phyloP scores from a whole-genome alignment of 1,140 invertebrate species.

The Battus philenor region DNA sequence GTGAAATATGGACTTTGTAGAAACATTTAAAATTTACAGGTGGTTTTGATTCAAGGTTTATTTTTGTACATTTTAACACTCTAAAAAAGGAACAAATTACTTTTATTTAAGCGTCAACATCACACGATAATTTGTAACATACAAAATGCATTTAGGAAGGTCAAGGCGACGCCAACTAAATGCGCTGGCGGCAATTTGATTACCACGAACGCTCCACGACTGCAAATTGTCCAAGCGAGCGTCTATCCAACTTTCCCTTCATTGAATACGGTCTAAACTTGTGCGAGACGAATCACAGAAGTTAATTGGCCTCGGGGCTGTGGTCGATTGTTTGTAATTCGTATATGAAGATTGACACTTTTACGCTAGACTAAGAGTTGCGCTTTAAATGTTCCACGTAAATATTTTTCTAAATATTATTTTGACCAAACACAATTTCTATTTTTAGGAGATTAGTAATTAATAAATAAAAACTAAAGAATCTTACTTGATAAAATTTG shows the following conservation, averaged over 20 bases:
- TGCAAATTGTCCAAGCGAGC: constrained; percentile 55
- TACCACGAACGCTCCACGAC: constrained; percentile 40
- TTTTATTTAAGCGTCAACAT: constrained; percentile 19
- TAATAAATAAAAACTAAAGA: no score
- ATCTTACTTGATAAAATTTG: no score
- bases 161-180: constrained; percentile 54
- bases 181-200: constrained; percentile 67
- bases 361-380: no score
- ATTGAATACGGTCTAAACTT: constrained; percentile 29
- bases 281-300: constrained; percentile 30
- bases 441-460: no score
- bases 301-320: constrained; percentile 38
- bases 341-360: constrained; percentile 26
- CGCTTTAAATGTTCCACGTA: no score
- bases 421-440: no score
- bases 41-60: background rate
- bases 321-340: constrained; percentile 44
- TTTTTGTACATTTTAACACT: constrained; percentile 1
- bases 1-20: background rate
- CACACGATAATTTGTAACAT: constrained; percentile 47
- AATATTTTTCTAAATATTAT: no score
- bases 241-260: constrained; percentile 38
- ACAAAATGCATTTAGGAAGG: constrained; percentile 69
- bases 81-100: no score
- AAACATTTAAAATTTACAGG: background rate